phyloP scores from a whole-genome alignment of 2,888 invertebrate species.

The Cybosia mesomella region DNA sequence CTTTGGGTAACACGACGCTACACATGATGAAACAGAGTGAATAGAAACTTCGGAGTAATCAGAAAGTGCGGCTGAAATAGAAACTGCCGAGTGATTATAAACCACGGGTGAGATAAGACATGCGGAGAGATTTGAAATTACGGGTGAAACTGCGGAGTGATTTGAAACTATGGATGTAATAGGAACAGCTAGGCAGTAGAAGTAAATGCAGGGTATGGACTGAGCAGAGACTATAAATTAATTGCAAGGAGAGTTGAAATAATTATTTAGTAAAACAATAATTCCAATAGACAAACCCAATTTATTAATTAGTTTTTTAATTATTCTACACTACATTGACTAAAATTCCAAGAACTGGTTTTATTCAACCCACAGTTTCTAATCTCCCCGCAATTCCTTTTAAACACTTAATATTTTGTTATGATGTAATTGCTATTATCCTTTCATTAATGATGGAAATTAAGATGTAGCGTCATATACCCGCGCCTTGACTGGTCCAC shows the following conservation, averaged over 20 bases:
- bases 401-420: neutral
- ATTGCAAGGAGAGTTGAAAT: no score
- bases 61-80: neutral
- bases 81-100: neutral
- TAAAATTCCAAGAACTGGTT: neutral
- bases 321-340: neutral
- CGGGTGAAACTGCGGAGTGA: neutral
- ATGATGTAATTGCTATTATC: neutral
- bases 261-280: no score
- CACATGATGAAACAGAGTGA: neutral
- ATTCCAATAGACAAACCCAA: no score
- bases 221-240: neutral
- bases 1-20: conserved; percentile 56
- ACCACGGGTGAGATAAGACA: neutral
- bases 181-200: neutral
- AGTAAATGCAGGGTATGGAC: neutral
- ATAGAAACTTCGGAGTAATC: neutral
- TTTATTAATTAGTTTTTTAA: neutral
- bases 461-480: conserved; percentile 36
- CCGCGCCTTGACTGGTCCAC: conserved; percentile 27
- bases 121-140: neutral
- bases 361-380: neutral
- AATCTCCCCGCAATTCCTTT: neutral
- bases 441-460: neutral
- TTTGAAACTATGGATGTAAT: neutral